Evolutionary conservation across 2,797 vertebrate genomes (phyloP).

Genomic region (Hipposideros larvatus): DNA sequence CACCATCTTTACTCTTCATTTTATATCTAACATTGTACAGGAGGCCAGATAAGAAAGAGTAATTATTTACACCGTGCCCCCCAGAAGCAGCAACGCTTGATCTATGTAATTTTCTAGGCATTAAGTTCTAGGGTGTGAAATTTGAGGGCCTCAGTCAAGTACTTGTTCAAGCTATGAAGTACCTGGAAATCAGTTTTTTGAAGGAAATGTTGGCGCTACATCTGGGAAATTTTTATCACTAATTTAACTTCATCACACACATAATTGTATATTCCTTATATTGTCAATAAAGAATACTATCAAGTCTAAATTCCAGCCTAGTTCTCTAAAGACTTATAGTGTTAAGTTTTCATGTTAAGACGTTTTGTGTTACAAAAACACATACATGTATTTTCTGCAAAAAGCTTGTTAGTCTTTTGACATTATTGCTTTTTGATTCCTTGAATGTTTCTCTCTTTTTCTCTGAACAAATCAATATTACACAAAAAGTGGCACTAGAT

Average conservation of each 20-base stretch:
- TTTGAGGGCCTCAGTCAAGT: not conserved
- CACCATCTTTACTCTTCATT: not conserved
- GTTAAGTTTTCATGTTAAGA: not conserved
- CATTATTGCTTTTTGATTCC: not conserved
- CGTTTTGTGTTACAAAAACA: slow-evolving; percentile 8
- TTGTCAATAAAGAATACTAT: not conserved
- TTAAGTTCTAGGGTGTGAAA: not conserved
- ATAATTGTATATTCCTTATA: not conserved
- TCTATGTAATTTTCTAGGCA: not conserved
- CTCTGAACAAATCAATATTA: slow-evolving; percentile 46
- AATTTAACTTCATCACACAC: not conserved
- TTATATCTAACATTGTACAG: not conserved
- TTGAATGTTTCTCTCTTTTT: not conserved
- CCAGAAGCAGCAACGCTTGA: not conserved
- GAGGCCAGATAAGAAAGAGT: not conserved
- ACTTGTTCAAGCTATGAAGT: not conserved
- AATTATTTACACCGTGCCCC: not conserved
- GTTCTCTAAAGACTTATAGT: not conserved
- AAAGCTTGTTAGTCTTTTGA: not conserved
- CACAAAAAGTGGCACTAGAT: not conserved
- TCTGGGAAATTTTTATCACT: not conserved
- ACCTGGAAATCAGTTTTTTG: not conserved
- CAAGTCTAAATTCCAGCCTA: not conserved
- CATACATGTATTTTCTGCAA: not conserved
- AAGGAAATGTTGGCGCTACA: not conserved